A percentile compares a stretch with the other conserved stretches of the same genome.
phyloP scores from a whole-genome alignment of 2,797 vertebrate species.

The Ateles fusciceps region DNA sequence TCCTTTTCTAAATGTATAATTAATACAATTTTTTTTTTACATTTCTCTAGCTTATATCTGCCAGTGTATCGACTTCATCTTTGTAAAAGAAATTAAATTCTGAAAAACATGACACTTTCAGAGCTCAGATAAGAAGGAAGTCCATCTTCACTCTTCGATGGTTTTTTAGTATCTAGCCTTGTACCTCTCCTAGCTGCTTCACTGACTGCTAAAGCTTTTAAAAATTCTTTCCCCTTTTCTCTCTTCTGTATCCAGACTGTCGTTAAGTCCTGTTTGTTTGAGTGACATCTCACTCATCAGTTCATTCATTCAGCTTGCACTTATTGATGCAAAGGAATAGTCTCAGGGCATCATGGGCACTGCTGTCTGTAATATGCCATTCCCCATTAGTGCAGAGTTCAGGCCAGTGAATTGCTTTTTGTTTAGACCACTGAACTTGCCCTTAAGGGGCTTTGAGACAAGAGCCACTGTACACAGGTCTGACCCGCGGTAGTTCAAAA shows the following conservation, averaged over 20 bases:
- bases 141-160: not conserved
- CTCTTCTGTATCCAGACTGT: not conserved
- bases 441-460: not conserved
- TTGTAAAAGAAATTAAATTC: conserved; percentile 20
- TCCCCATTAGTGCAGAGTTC: not conserved
- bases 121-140: not conserved
- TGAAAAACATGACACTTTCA: conserved; percentile 36
- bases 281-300: not conserved
- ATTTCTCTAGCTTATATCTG: not conserved
- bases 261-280: not conserved
- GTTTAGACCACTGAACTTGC: not conserved
- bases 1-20: conserved; percentile 4
- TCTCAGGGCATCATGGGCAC: not conserved
- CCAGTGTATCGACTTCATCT: not conserved
- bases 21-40: conserved; percentile 52
- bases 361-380: not conserved
- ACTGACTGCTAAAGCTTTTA: not conserved
- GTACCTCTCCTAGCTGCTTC: not conserved
- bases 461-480: not conserved
- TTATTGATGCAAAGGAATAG: not conserved
- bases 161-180: not conserved
- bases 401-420: not conserved
- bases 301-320: not conserved
- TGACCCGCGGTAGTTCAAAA: not conserved
- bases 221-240: not conserved